Conservation (phyloP, 2,797 vertebrate genomes). For the Menidia menidia region DNA sequence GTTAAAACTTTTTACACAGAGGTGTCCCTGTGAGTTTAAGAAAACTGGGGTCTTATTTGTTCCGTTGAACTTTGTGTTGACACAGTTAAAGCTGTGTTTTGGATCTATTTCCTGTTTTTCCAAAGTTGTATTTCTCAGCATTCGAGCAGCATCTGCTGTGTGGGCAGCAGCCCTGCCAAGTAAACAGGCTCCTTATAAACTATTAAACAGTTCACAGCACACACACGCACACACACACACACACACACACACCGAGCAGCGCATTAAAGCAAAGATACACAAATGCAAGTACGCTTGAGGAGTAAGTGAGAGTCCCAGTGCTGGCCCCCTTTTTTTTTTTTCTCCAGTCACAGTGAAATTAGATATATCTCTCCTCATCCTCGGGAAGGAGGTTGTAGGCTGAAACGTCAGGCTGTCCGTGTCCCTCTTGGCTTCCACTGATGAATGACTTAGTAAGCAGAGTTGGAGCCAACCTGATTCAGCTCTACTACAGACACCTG, state of each 20-base stretch:
- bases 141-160: conserved; percentile 74
- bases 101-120: conserved; percentile 51
- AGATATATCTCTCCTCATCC: conserved; percentile 43
- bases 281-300: conserved; percentile 45
- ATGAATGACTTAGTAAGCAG: conserved; percentile 54
- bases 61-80: conserved; percentile 21
- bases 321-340: conserved; percentile 64
- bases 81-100: conserved; percentile 31
- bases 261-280: conserved; percentile 46
- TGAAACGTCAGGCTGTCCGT: conserved; percentile 36
- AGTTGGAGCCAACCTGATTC: conserved; percentile 45
- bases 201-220: conserved; percentile 74
- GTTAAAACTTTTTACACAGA: conserved; percentile 4
- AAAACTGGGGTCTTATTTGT: not conserved
- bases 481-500: conserved; percentile 41
- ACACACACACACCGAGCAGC: conserved; percentile 12
- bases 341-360: conserved; percentile 74
- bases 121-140: conserved; percentile 59
- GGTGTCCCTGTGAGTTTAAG: not conserved
- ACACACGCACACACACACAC: conserved; percentile 26
- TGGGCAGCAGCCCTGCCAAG: conserved; percentile 70
- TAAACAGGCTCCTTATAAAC: conserved; percentile 81
- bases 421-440: conserved; percentile 39
- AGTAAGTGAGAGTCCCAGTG: conserved; percentile 51
- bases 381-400: conserved; percentile 47